A percentile compares a stretch with the other conserved stretches of the same genome.
These are phyloP conservation scores for Poeciliopsis infans DNA, from an alignment of 2,797 vertebrate species.

Conservation along the genomic window DNA sequence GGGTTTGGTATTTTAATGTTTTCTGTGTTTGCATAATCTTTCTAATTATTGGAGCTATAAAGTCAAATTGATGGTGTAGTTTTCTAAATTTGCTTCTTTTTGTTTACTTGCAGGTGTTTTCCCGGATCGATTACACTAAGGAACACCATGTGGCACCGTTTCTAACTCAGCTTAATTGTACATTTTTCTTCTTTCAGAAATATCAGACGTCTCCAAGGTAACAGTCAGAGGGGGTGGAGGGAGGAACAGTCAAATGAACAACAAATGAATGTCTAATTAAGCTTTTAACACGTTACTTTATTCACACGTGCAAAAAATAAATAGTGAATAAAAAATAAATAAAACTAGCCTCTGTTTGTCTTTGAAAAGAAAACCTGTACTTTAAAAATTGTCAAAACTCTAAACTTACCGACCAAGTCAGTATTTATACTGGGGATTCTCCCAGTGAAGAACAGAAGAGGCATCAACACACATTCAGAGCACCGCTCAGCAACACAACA, in stretches of 20 bases:
- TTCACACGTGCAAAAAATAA: not conserved
- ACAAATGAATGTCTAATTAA: conserved; percentile 2
- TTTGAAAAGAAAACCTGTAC: not conserved
- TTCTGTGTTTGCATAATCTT: not conserved
- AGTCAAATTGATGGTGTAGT: not conserved
- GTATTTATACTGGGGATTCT: not conserved
- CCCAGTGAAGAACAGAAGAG: not conserved
- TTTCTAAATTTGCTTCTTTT: conserved; percentile 15
- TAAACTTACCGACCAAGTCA: not conserved
- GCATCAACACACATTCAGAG: conserved; percentile 16
- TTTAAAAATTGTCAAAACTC: not conserved
- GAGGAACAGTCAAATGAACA: conserved; percentile 15
- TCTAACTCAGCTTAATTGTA: not conserved
- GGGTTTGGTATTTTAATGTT: not conserved
- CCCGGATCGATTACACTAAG: not conserved
- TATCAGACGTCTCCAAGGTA: conserved; percentile 11
- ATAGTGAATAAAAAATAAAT: not conserved
- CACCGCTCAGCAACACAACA: conserved; percentile 12
- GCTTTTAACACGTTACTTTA: not conserved
- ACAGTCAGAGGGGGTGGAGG: not conserved
- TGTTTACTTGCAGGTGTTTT: conserved; percentile 16
- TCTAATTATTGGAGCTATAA: not conserved
- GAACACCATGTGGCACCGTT: not conserved
- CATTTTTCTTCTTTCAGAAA: not conserved
- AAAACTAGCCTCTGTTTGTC: not conserved